Evolutionary conservation across 2,888 invertebrate genomes (phyloP).

Genomic region (Lithophane ornitopus): DNA sequence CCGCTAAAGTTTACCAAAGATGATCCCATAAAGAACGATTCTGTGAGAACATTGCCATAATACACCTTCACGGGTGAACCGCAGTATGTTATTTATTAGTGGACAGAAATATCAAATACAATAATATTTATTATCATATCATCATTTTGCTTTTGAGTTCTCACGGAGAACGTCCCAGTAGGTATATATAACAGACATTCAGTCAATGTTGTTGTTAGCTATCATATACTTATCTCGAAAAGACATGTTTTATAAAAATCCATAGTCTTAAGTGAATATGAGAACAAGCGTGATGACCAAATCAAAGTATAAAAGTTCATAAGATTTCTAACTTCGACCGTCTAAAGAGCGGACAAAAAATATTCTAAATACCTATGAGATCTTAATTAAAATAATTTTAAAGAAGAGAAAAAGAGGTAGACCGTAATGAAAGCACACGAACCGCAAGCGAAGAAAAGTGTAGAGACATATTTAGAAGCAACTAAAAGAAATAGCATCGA

Average conservation of each 20-base stretch:
- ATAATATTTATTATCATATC: background rate
- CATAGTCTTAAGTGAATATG: background rate
- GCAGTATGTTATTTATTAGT: slow-evolving; percentile 28
- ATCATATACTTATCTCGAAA: background rate
- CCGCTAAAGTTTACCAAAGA: background rate
- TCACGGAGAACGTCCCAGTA: background rate
- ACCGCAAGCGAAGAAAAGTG: background rate
- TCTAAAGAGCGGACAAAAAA: background rate
- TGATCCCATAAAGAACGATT: background rate
- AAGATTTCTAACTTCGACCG: background rate
- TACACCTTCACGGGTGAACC: slow-evolving; percentile 21
- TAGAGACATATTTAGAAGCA: background rate
- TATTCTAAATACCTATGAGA: too few relatives aligned
- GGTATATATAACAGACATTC: background rate
- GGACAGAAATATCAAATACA: slow-evolving; percentile 10
- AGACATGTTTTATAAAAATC: background rate
- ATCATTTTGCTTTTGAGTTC: background rate
- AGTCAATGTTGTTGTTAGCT: background rate
- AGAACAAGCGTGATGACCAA: background rate
- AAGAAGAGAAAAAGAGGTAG: background rate
- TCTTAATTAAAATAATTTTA: background rate
- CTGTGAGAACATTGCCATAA: slow-evolving; percentile 18
- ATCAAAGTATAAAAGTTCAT: background rate
- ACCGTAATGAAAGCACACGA: background rate
- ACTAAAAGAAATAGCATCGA: background rate